phyloP scores from a whole-genome alignment of 2,888 invertebrate species.

The Aricia artaxerxes region DNA sequence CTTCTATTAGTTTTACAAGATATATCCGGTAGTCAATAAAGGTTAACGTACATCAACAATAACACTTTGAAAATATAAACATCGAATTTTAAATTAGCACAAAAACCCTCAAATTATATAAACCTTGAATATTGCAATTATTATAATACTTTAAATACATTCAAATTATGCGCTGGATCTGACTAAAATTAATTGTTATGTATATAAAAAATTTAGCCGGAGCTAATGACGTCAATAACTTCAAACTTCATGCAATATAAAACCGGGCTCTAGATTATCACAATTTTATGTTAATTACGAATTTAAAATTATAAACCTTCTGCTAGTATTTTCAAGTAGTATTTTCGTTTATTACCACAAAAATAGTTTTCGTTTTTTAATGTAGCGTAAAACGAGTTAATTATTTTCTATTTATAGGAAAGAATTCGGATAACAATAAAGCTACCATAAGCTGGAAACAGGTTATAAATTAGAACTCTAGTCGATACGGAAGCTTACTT shows the following conservation, averaged over 20 bases:
- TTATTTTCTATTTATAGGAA: not conserved
- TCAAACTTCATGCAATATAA: slow-evolving; percentile 19
- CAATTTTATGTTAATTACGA: slow-evolving; percentile 1
- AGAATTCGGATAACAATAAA: not conserved
- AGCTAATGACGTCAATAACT: not conserved
- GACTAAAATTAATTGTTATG: not conserved
- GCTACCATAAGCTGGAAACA: not conserved
- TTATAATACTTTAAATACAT: not conserved
- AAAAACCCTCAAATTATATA: not conserved
- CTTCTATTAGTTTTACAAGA: slow-evolving; percentile 49
- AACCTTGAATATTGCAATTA: slow-evolving; percentile 1
- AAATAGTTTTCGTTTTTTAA: not conserved
- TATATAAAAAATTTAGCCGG: not conserved
- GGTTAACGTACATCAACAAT: not conserved
- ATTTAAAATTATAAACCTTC: not conserved
- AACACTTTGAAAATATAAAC: not conserved
- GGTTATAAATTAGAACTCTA: not conserved
- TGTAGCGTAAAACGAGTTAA: not conserved
- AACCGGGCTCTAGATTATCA: not conserved
- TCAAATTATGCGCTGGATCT: not conserved
- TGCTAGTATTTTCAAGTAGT: not conserved
- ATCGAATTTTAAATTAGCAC: not conserved
- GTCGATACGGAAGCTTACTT: not conserved
- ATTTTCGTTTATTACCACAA: not conserved
- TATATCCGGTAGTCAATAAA: slow-evolving; percentile 43